phyloP scores from a whole-genome alignment of 2,888 invertebrate species.

The Erebia epiphron region DNA sequence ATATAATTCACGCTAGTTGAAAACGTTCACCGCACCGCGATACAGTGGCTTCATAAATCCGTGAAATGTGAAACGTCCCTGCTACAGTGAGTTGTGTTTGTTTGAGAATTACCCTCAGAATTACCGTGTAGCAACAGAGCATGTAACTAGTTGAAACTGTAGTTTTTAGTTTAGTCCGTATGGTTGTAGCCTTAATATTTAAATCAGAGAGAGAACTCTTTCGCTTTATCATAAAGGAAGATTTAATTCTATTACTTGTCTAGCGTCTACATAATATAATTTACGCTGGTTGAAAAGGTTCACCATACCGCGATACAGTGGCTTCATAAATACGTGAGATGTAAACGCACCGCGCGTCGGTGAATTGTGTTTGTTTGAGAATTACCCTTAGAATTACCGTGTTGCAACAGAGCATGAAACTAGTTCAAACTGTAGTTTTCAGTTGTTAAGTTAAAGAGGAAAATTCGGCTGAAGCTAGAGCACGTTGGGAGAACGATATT shows the following conservation, averaged over 20 bases:
- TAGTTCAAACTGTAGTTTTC: no score
- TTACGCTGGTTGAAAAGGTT: background rate
- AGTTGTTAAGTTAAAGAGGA: no score
- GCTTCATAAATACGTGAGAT: background rate
- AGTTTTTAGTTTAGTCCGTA: no score
- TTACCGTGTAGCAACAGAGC: background rate
- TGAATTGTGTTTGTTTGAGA: conserved; percentile 5
- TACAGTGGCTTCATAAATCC: background rate
- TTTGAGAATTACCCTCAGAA: background rate
- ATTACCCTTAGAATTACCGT: background rate
- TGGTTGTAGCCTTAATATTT: no score
- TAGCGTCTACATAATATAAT: background rate
- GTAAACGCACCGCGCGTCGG: background rate
- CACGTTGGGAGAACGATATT: no score
- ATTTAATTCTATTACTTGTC: no score
- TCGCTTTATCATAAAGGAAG: no score
- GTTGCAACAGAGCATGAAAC: background rate
- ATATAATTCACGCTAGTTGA: background rate
- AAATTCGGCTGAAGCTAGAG: no score
- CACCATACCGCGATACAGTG: background rate
- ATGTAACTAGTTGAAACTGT: no score
- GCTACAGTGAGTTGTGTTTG: background rate
- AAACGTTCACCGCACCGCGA: background rate
- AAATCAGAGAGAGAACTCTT: no score
- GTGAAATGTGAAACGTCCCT: background rate